A percentile compares a stretch with the other conserved stretches of the same genome.
Evolutionary conservation across 2,113 vertebrate genomes (phyloP).

Genomic region (Lanius ludovicianus): DNA sequence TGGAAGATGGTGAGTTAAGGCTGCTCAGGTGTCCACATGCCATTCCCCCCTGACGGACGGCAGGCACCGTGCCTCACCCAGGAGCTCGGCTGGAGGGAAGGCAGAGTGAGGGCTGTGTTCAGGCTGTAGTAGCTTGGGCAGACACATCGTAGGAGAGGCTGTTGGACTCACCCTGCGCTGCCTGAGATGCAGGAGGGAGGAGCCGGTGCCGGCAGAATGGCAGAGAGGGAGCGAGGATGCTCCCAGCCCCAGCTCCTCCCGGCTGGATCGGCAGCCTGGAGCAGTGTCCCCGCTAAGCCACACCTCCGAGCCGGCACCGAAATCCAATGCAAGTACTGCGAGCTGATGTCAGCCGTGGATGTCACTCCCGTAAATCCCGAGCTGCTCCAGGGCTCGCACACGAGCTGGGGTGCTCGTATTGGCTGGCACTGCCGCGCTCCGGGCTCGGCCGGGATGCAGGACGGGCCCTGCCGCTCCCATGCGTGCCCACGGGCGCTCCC

Average conservation of each 20-base stretch:
- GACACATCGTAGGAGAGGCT: constrained; percentile 21
- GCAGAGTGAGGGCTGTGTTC: neutral
- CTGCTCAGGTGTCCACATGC: neutral
- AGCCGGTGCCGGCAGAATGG: constrained; percentile 61
- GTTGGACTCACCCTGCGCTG: constrained; percentile 44
- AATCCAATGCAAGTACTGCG: neutral
- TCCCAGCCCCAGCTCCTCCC: neutral
- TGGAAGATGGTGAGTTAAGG: neutral
- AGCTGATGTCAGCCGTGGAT: constrained; percentile 42
- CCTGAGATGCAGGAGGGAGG: constrained; percentile 76
- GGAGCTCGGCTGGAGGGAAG: constrained; percentile 4
- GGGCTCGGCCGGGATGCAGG: neutral
- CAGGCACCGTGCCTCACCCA: constrained; percentile 22
- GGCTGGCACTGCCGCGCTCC: neutral
- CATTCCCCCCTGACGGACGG: neutral
- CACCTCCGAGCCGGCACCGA: constrained; percentile 27
- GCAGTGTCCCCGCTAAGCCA: constrained; percentile 23
- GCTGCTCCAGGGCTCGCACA: neutral
- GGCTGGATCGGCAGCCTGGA: neutral
- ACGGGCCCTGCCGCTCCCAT: neutral
- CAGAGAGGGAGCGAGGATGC: neutral
- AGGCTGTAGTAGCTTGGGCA: constrained; percentile 5
- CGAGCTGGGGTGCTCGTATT: neutral
- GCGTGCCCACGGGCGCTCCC: accelerated
- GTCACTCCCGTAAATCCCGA: neutral